Base-by-base conservation (phyloP, 2,113 vertebrate genomes). In the Galbula dea region DNA sequence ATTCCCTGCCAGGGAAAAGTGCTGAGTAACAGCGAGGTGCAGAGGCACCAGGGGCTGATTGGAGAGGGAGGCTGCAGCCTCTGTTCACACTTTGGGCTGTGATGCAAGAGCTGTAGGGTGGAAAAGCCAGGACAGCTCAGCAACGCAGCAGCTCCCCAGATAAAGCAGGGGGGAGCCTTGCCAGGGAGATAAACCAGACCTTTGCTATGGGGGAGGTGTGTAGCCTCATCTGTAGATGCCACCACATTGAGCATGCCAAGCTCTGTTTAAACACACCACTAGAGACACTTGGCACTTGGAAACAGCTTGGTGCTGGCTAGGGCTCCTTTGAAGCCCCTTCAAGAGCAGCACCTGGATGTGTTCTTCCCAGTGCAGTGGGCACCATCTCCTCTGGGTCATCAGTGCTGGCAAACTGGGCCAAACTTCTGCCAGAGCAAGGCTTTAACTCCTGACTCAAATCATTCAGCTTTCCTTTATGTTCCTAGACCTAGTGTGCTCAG, bases 21-120 rank as follows among this genome's bases (percentile, higher is more conserved):
- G 95, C 95, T 95, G 96, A 95, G 88, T 95, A 96, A 94, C 92
- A 81, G 65, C 7, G 62, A 96, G 92, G 95, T 83, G 86, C 57
- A 19, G 94, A 90, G 90, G 80, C 80, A 4, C 80, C 5, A 86
- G 88, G 78, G 75, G 91, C 87, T 41, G 81, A 14, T 52, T 24
- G 4, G 2, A 45, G 61, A 68, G 86, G 52, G 41, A 82, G 54
- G 83, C 75, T 66, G 76, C 54, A 59, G 92, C 74, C 86, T 20
- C 94, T n/a, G 67, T 18, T 69, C 46, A 6, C 65, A 2, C 88
- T 82, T 24, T 9, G 37, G 88, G 87, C 73, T 72, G 57, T 14
- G 43, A 68, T 24, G 67, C n/a, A 9, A 24, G 52, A 58, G 84
- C 34, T 10, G 15, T 3, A 7, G 61, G 48, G 36, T 24, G 54